Conservation (phyloP, 2,113 vertebrate genomes). For the Callithrix jacchus region DNA sequence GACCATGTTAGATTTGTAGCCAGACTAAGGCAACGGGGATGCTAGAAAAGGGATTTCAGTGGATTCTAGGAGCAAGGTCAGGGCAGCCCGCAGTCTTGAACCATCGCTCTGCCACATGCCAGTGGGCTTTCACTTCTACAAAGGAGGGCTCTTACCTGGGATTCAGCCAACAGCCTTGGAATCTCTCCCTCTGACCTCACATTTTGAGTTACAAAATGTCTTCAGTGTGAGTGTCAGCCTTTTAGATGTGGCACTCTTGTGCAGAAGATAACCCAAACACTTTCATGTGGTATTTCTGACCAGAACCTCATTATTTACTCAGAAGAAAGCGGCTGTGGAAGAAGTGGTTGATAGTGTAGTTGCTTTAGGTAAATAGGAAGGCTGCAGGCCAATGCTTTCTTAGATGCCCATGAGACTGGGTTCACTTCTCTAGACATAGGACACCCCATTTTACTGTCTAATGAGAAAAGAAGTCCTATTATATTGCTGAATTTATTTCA, state of each 20-base stretch:
- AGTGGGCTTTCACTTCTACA: not conserved
- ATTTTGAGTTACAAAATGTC: not conserved
- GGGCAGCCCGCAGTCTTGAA: not conserved
- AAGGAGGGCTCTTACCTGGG: not conserved
- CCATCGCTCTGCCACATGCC: fast-evolving
- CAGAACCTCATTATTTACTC: not conserved
- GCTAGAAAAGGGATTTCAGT: not conserved
- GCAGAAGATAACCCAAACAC: not conserved
- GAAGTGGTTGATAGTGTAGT: not conserved
- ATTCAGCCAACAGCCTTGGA: not conserved
- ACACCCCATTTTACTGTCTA: not conserved
- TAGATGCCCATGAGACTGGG: not conserved
- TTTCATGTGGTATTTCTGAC: not conserved
- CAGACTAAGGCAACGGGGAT: not conserved
- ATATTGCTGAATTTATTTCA: not conserved
- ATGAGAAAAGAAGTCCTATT: not conserved
- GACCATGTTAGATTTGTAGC: not conserved
- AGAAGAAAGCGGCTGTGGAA: not conserved
- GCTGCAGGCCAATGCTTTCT: not conserved
- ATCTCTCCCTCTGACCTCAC: not conserved
- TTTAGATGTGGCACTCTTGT: not conserved
- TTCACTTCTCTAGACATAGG: not conserved
- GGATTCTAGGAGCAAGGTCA: not conserved
- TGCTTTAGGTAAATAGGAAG: not conserved
- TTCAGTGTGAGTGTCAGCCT: not conserved